phyloP scores from a whole-genome alignment of 2,797 vertebrate genomes.

The Myotis myotis region DNA sequence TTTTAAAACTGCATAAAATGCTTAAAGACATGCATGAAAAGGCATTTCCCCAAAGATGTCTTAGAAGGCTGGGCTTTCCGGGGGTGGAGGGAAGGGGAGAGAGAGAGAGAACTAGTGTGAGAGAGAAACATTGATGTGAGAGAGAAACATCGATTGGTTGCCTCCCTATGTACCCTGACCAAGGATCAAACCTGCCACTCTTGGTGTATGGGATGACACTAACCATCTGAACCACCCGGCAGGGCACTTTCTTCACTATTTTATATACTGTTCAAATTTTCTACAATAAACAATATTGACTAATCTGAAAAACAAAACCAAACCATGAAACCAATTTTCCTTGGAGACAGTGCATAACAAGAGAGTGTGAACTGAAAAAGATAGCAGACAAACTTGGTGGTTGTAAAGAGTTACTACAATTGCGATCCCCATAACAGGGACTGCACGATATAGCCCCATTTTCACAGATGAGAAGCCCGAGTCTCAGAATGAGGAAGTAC shows the following conservation, averaged over 20 bases:
- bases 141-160: background rate
- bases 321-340: background rate
- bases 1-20: background rate
- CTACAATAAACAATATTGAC: background rate
- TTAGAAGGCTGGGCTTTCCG: background rate
- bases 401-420: rapidly evolving
- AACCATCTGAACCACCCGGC: background rate
- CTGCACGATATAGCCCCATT: background rate
- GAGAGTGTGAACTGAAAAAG: background rate
- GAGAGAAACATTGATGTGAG: background rate
- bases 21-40: background rate
- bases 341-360: background rate
- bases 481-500: background rate
- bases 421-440: no score
- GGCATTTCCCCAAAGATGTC: background rate
- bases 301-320: background rate
- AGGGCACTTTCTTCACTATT: background rate
- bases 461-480: background rate
- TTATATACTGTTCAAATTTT: background rate
- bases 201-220: background rate
- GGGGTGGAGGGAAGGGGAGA: no score
- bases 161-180: background rate
- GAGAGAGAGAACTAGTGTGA: no score
- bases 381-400: background rate
- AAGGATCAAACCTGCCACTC: background rate